Evolutionary conservation across 2,113 vertebrate genomes (phyloP).

Genomic region (Apus apus): DNA sequence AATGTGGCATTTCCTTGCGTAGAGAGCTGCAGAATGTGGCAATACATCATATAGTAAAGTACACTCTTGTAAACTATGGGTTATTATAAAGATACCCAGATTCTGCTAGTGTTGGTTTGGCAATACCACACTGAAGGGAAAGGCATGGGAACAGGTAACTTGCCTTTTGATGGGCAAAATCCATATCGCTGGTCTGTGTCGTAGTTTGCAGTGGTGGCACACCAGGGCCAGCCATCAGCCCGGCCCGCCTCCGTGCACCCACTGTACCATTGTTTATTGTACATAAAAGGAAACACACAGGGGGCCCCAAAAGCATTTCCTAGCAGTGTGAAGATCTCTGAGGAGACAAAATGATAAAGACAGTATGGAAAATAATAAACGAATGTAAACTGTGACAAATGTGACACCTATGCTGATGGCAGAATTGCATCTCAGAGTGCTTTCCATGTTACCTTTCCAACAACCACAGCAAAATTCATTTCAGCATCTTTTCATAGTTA

Average conservation of each 20-base stretch:
- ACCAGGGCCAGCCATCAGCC: constrained; percentile 82
- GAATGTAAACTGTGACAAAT: background rate
- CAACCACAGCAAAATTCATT: background rate
- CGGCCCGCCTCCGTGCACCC: constrained; percentile 81
- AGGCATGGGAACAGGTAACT: background rate
- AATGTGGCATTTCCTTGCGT: background rate
- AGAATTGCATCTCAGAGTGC: background rate
- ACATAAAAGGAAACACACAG: constrained; percentile 89
- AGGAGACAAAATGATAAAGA: background rate
- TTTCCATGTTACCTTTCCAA: background rate
- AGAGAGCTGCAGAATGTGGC: background rate
- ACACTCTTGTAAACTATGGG: rapidly evolving
- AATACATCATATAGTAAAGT: background rate
- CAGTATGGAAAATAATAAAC: background rate
- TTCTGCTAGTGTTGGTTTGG: background rate
- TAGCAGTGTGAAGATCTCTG: constrained; percentile 84
- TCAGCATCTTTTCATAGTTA: background rate
- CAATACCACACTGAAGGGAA: rapidly evolving
- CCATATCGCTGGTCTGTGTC: constrained; percentile 78
- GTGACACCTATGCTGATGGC: background rate
- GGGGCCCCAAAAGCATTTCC: constrained; percentile 86
- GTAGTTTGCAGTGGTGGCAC: constrained; percentile 82
- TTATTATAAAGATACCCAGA: background rate
- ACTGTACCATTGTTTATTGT: constrained; percentile 72
- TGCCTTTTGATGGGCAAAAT: constrained; percentile 83